Evolutionary conservation across 2,888 invertebrate species (phyloP).

Genomic region (Thumatha senex): DNA sequence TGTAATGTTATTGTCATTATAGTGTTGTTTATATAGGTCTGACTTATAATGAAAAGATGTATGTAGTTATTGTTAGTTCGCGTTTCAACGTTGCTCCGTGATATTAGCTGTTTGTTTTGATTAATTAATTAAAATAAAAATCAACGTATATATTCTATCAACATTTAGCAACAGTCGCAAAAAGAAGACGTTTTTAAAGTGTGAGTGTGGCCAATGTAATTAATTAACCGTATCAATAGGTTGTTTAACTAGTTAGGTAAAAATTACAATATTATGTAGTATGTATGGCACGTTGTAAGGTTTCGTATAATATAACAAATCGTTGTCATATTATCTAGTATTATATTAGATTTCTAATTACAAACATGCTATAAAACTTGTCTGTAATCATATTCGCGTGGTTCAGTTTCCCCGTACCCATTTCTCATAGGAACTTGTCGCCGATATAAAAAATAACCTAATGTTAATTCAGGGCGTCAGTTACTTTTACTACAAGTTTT

Average conservation of each 20-base stretch:
- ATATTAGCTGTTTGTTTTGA: constrained; percentile 26
- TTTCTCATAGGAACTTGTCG: too few species aligned
- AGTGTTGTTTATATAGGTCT: constrained; percentile 35
- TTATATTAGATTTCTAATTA: too few species aligned
- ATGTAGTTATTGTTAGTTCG: constrained; percentile 40
- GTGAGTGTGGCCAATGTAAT: constrained; percentile 2
- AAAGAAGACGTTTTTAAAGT: neutral
- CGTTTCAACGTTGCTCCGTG: constrained; percentile 24
- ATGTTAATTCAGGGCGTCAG: too few species aligned
- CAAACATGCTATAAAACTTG: too few species aligned
- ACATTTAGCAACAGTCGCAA: constrained; percentile 12
- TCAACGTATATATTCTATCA: constrained; percentile 1
- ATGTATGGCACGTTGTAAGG: too few species aligned
- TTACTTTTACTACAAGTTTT: too few species aligned
- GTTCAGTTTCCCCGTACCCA: too few species aligned
- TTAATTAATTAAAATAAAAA: constrained; percentile 10
- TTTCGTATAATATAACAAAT: too few species aligned
- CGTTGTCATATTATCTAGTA: too few species aligned
- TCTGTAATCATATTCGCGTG: too few species aligned
- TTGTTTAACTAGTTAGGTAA: neutral
- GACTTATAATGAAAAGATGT: constrained; percentile 42
- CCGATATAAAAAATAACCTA: too few species aligned
- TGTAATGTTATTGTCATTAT: constrained; percentile 47
- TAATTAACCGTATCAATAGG: neutral
- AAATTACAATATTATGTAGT: too few species aligned